Evolutionary conservation across 2,888 invertebrate species (phyloP).

Genomic region (Chydorus sphaericus): DNA sequence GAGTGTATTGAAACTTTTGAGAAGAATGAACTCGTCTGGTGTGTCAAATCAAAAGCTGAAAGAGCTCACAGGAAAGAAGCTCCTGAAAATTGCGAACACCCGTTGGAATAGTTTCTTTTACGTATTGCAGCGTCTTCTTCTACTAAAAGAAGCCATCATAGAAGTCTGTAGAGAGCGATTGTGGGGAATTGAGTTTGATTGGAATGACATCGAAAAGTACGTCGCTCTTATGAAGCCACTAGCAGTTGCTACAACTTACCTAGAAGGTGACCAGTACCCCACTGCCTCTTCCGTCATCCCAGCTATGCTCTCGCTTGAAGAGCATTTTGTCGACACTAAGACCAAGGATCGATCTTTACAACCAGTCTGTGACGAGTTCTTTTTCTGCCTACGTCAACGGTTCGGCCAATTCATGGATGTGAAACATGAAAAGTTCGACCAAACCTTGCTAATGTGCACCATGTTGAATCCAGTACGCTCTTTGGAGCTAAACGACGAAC

Average conservation of each 20-base stretch:
- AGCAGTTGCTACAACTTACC: background rate
- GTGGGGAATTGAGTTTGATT: background rate
- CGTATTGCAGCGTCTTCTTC: background rate
- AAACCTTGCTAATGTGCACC: background rate
- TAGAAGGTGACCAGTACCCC: conserved; percentile 3
- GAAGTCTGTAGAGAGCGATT: conserved; percentile 1
- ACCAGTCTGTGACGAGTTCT: no score
- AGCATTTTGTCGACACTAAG: background rate
- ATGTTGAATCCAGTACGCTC: background rate
- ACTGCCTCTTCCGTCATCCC: background rate
- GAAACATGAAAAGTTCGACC: background rate
- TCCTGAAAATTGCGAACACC: background rate
- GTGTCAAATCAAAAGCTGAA: background rate
- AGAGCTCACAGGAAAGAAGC: background rate
- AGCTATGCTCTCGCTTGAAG: background rate
- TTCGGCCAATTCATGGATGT: background rate
- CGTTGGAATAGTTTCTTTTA: conserved; percentile 1
- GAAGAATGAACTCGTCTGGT: background rate
- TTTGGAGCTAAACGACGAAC: background rate
- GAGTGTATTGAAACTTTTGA: background rate
- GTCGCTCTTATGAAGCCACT: background rate
- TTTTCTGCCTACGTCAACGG: no score
- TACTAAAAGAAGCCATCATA: background rate
- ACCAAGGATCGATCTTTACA: background rate
- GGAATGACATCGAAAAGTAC: background rate